A percentile compares a stretch with the other conserved stretches of the same genome.
These are phyloP conservation scores for Hermatobates lingyangjiaoensis DNA, from an alignment of 1,140 invertebrate genomes.

Conservation along the genomic window DNA sequence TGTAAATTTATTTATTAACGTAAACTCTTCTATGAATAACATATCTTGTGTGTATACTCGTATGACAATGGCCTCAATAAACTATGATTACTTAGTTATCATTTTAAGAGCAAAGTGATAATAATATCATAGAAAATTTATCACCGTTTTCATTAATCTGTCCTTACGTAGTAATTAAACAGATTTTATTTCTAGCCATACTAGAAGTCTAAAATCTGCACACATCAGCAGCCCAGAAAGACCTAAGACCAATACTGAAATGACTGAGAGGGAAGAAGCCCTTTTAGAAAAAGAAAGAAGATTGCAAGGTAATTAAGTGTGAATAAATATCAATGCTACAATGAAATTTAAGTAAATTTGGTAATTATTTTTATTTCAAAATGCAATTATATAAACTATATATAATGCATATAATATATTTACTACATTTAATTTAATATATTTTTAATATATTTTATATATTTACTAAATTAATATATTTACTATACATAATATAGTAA, in stretches of 20 bases:
- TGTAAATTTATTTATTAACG: too few species aligned
- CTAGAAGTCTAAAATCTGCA: not conserved
- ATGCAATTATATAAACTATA: not conserved
- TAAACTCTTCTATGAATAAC: too few species aligned
- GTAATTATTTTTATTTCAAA: not conserved
- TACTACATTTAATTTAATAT: not conserved
- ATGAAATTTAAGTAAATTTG: not conserved
- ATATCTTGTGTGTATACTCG: not conserved
- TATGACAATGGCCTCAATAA: not conserved
- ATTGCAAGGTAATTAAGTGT: slow-evolving; percentile 6
- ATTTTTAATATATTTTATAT: not conserved
- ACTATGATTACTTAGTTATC: not conserved
- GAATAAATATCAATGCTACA: not conserved
- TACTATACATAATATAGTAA: not conserved
- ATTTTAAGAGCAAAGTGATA: not conserved
- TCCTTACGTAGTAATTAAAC: not conserved
- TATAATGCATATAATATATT: not conserved
- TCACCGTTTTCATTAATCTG: not conserved
- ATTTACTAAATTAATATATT: not conserved
- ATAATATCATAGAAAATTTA: not conserved
- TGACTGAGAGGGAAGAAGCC: slow-evolving; percentile 7
- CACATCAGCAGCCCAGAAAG: not conserved
- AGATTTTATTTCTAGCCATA: not conserved
- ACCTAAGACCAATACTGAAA: slow-evolving; percentile 5
- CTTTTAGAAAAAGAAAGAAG: slow-evolving; percentile 11